These are phyloP conservation scores for Dryoscopus gambensis DNA, from an alignment of 2,113 vertebrate species.

Conservation along the genomic window DNA sequence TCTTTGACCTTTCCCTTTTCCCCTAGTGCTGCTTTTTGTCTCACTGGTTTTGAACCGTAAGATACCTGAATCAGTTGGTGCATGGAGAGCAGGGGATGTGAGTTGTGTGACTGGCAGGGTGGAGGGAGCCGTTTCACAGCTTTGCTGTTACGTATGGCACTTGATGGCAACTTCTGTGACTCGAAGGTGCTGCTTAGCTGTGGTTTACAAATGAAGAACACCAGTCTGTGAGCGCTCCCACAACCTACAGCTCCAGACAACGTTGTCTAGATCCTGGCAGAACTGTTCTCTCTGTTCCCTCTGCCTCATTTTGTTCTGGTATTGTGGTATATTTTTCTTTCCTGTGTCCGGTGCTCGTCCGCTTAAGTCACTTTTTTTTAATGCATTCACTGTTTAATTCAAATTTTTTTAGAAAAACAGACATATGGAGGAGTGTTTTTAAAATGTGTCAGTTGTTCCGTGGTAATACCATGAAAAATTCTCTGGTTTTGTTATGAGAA, in stretches of 20 bases:
- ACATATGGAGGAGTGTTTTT: neutral
- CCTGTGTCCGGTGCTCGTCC: neutral
- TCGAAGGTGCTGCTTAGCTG: neutral
- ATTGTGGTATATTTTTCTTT: slow-evolving; percentile 11
- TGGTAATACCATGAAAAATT: neutral
- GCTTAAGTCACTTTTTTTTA: neutral
- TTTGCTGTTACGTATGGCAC: neutral
- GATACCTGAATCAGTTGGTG: neutral
- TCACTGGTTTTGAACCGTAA: neutral
- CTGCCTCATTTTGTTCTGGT: neutral
- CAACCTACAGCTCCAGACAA: neutral
- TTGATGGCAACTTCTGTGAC: neutral
- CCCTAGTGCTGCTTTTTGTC: neutral
- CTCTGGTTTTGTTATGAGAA: neutral
- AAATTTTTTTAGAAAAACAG: accelerated
- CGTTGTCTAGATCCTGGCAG: neutral
- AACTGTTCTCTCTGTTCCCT: neutral
- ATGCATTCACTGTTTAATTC: neutral
- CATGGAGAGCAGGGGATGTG: neutral
- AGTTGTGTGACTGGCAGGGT: neutral
- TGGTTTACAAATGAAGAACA: neutral
- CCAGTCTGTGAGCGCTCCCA: neutral
- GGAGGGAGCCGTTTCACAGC: neutral
- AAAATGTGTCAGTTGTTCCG: neutral
- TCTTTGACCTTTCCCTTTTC: neutral